These are phyloP conservation scores for Strongylocentrotus purpuratus DNA, from an alignment of 35 echinoderm and acorn worm species.

Conservation along the genomic window DNA sequence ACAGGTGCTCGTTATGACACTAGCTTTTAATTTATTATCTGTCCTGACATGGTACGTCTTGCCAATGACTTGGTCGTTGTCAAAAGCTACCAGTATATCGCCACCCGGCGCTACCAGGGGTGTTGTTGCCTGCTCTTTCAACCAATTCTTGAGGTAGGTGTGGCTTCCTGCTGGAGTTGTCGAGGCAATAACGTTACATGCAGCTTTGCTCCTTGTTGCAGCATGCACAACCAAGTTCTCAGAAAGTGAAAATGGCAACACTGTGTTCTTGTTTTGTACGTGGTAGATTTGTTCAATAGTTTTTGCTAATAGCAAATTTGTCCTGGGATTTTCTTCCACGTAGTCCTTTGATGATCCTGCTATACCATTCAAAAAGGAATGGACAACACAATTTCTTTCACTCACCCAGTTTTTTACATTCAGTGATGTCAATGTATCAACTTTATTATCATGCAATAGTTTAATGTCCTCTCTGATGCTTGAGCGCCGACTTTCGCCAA, in stretches of 20 bases:
- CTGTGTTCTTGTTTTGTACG: slow-evolving; percentile 18
- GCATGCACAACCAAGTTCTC: slow-evolving; percentile 15
- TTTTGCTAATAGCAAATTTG: background rate
- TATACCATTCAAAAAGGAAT: background rate
- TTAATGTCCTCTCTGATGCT: background rate
- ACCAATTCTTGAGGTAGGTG: slow-evolving; percentile 24
- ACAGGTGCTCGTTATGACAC: slow-evolving; percentile 46
- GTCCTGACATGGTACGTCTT: slow-evolving; percentile 51
- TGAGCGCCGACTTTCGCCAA: background rate
- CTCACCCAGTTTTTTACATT: background rate
- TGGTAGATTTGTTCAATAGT: background rate
- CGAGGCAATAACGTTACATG: background rate
- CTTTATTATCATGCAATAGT: background rate
- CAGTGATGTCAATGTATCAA: background rate
- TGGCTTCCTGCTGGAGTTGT: slow-evolving; percentile 36
- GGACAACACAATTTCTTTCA: background rate
- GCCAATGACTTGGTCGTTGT: too few species aligned
- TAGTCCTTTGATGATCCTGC: background rate
- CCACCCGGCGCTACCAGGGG: too few species aligned
- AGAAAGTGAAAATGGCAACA: background rate
- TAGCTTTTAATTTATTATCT: slow-evolving; percentile 49
- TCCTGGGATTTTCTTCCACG: background rate
- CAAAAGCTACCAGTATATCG: too few species aligned
- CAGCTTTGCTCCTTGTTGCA: background rate
- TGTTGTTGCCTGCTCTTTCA: too few species aligned